Percentiles rank a stretch among this genome's conserved stretches.
phyloP scores from a whole-genome alignment of 2,113 vertebrate species.

The Baryphthengus martii region DNA sequence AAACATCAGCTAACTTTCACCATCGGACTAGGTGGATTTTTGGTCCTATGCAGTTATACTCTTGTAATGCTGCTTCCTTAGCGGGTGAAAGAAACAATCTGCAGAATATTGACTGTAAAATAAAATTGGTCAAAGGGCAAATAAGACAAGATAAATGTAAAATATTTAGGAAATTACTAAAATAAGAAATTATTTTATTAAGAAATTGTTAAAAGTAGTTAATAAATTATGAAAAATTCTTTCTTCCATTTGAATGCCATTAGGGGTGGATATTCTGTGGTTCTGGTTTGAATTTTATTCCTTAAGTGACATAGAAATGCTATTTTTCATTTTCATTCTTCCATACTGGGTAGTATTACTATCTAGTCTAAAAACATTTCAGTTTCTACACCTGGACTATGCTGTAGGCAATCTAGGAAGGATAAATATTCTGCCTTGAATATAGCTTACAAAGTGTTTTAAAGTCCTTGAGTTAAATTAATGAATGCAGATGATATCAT shows the following conservation, averaged over 20 bases:
- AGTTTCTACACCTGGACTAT: background rate
- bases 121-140: background rate
- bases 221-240: background rate
- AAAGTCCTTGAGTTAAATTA: background rate
- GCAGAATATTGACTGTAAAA: background rate
- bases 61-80: background rate
- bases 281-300: background rate
- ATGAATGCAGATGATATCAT: background rate
- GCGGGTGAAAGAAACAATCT: background rate
- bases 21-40: background rate
- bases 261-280: accelerated
- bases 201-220: background rate
- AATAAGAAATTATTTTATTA: background rate
- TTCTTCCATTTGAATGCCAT: background rate
- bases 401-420: background rate
- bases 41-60: background rate
- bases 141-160: background rate
- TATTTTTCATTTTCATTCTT: background rate
- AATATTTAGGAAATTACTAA: background rate
- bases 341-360: background rate
- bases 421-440: background rate
- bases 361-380: background rate
- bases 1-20: background rate
- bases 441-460: background rate
- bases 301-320: background rate